Evolutionary conservation across 2,113 vertebrate genomes (phyloP).

Genomic region (Centropus unirufus): DNA sequence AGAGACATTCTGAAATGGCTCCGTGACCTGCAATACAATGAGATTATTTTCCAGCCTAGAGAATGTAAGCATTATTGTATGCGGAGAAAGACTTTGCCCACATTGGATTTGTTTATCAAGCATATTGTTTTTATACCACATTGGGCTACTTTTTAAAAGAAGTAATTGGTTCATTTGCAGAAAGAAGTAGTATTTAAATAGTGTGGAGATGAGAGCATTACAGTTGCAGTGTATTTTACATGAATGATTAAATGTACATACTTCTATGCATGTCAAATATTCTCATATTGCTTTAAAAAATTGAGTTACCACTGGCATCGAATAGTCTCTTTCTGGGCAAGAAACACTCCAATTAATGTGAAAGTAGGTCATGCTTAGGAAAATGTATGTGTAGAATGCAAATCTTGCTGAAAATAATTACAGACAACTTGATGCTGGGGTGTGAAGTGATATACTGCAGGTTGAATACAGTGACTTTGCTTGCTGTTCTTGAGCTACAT

Average conservation of each 20-base stretch:
- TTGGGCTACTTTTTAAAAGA: background rate
- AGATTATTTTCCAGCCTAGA: background rate
- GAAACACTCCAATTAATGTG: background rate
- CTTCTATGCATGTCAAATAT: background rate
- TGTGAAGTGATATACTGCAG: background rate
- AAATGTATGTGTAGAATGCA: slow-evolving; percentile 22
- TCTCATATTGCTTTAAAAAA: background rate
- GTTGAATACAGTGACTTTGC: background rate
- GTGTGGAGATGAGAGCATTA: background rate
- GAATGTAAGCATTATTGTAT: background rate
- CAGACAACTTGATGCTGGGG: background rate
- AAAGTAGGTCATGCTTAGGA: slow-evolving; percentile 30
- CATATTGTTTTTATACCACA: background rate
- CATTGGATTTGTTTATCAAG: background rate
- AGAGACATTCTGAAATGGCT: background rate
- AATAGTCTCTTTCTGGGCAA: background rate
- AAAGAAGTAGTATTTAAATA: background rate
- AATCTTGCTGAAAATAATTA: slow-evolving; percentile 17
- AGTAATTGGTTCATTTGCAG: background rate
- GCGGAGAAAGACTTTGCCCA: background rate
- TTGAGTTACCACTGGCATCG: background rate
- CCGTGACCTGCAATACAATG: background rate
- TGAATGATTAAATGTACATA: background rate
- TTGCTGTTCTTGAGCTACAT: background rate
- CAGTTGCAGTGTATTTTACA: background rate